Evolutionary conservation across 30 jellyfish, hydroid and myxozoan species (phyloP).

Genomic region (Rhopilema esculentum): DNA sequence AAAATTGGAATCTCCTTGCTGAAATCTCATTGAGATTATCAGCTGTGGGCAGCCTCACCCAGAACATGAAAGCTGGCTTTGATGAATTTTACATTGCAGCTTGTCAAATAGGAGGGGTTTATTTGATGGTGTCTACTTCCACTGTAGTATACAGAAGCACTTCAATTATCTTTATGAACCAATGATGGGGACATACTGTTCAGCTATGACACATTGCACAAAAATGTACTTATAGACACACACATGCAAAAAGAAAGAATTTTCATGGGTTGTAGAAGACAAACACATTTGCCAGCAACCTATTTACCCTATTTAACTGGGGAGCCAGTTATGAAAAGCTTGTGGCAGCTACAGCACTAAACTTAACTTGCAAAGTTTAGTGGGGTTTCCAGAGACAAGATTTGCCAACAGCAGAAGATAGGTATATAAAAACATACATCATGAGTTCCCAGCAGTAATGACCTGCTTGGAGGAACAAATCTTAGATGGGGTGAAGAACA

Average conservation of each 20-base stretch:
- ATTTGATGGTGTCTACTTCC: slow-evolving; percentile 16
- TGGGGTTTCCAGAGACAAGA: too few relatives aligned
- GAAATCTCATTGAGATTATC: too few relatives aligned
- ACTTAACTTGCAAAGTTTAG: too few relatives aligned
- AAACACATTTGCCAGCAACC: slow-evolving; percentile 28
- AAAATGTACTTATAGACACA: slow-evolving; percentile 37
- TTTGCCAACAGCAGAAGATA: too few relatives aligned
- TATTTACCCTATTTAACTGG: slow-evolving; percentile 37
- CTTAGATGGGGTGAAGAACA: too few relatives aligned
- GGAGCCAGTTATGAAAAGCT: slow-evolving; percentile 55
- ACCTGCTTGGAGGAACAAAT: too few relatives aligned
- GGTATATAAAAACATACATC: too few relatives aligned
- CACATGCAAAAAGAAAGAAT: slow-evolving; percentile 28
- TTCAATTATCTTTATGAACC: too few relatives aligned
- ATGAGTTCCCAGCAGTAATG: too few relatives aligned
- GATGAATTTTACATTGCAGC: background rate
- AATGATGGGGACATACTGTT: slow-evolving; percentile 39
- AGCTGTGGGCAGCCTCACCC: slow-evolving; percentile 43
- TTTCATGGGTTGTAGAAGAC: slow-evolving; percentile 34
- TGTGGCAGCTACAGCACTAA: too few relatives aligned
- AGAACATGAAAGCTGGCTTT: slow-evolving; percentile 26
- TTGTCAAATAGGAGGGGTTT: background rate
- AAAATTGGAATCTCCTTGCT: background rate
- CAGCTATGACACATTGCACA: slow-evolving; percentile 48
- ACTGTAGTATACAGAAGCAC: background rate